These are phyloP conservation scores for Hemibagrus wyckioides DNA, from an alignment of 2,113 vertebrate species.

Conservation along the genomic window DNA sequence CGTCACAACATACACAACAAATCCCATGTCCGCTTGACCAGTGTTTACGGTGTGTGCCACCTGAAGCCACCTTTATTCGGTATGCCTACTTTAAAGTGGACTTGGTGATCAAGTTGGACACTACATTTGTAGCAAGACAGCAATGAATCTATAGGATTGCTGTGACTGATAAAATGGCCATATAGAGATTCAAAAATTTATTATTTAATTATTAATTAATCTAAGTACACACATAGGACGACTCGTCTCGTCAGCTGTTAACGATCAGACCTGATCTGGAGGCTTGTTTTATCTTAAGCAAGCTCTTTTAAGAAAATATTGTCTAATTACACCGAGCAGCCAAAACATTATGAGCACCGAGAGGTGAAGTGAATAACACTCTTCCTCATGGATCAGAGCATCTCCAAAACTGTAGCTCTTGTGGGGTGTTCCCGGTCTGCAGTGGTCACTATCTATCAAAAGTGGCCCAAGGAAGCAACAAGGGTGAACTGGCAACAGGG, in stretches of 20 bases:
- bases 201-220: neutral
- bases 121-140: neutral
- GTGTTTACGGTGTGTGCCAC: neutral
- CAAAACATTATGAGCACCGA: too few relatives aligned
- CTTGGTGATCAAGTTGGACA: neutral
- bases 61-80: neutral
- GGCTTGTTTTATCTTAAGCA: neutral
- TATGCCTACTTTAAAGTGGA: neutral
- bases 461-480: too few relatives aligned
- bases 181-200: neutral
- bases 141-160: neutral
- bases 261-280: neutral
- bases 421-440: too few relatives aligned
- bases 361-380: too few relatives aligned
- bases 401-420: too few relatives aligned
- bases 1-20: slow-evolving; percentile 21
- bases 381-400: too few relatives aligned
- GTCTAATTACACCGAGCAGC: too few relatives aligned
- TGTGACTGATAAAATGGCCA: neutral
- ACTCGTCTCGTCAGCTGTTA: neutral
- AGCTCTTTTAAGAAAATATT: neutral
- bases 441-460: too few relatives aligned
- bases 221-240: neutral
- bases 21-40: slow-evolving; percentile 6
- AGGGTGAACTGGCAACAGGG: too few relatives aligned